These are phyloP conservation scores for Ryuthela nishihirai DNA, from an alignment of 2,888 invertebrate species.

Conservation along the genomic window DNA sequence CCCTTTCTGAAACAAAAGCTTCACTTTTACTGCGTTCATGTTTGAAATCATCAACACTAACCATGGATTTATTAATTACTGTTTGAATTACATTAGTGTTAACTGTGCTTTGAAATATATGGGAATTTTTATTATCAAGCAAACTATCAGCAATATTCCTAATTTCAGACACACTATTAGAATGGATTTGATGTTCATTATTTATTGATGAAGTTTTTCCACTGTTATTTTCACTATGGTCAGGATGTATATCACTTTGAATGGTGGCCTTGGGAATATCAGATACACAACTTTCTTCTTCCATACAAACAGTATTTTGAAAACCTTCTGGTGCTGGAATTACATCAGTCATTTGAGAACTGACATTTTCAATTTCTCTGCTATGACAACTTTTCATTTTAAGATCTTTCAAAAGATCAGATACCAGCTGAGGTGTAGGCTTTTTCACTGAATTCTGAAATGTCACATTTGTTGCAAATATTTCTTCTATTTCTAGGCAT, in stretches of 20 bases:
- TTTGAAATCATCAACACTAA: conserved; percentile 21
- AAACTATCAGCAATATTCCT: too few species aligned
- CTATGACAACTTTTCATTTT: too few species aligned
- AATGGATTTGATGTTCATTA: too few species aligned
- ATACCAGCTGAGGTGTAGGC: too few species aligned
- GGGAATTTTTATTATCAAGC: too few species aligned
- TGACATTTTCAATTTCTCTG: too few species aligned
- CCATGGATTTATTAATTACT: background rate
- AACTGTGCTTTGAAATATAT: too few species aligned
- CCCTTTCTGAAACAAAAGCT: conserved; percentile 25
- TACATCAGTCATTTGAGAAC: conserved; percentile 2
- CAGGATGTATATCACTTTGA: conserved; percentile 17
- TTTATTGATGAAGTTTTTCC: conserved; percentile 8
- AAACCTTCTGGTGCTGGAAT: conserved; percentile 35
- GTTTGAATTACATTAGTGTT: background rate
- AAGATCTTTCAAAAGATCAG: too few species aligned
- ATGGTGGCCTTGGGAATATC: conserved; percentile 16
- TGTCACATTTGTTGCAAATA: too few species aligned
- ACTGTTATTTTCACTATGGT: conserved; percentile 1
- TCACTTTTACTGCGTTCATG: conserved; percentile 33
- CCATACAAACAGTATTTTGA: conserved; percentile 26
- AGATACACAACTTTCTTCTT: conserved; percentile 20
- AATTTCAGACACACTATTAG: too few species aligned
- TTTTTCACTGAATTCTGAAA: too few species aligned
- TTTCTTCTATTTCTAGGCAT: too few species aligned